Evolutionary conservation across 2,113 vertebrate genomes (phyloP), one percentile per base, ranked within the genome.

Genomic region (Halichoeres trimaculatus): DNA sequence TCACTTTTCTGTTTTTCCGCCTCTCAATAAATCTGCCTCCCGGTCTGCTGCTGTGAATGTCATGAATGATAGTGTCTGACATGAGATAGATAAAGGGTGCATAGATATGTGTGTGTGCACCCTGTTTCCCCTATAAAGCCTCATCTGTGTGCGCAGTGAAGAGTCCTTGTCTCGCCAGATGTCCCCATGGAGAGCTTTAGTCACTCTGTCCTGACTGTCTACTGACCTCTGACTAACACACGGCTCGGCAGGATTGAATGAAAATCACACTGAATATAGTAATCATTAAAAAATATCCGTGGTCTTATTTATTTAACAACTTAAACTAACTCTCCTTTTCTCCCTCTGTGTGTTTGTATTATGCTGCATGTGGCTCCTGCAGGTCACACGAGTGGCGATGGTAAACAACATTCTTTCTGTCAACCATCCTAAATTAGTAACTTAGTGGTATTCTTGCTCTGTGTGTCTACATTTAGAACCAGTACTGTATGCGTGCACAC

Each of bases 331-430:
- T 1, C 43, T 58, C 63, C 12, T 76, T 58, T 86, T 38, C 50
- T 78, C 58, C 54, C 35, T 61, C 23, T 48, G 7, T 88, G 38
- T 74, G 66, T 83, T 59, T 82, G 48, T 81, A 76, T 79, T 45
- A 60, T 78, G 85, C 72, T 87, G 85, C 86, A 70, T 88, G 75
- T 60, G 75, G 63, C 63, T 67, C 70, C 76, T 70, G 56, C 90
- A 93, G 90, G 90, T 87, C 90, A 93, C 56, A 87, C 81, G 86
- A 93, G 90, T 89, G 92, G 90, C 70, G 92, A 93, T 80, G 90
- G 92, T 93, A 93, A 93, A 92, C 69, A 77, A 45, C 63, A 63
- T 85, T 79, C 61, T 83, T 76, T 78, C 64, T 84, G 40, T 70
- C 68, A 63, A 83, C 74, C 19, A 0, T 64, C 35, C 26, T 70